Percentiles rank a stretch among this genome's conserved stretches.
phyloP scores from a whole-genome alignment of 2,113 vertebrate species.

The Bufo bufo region DNA sequence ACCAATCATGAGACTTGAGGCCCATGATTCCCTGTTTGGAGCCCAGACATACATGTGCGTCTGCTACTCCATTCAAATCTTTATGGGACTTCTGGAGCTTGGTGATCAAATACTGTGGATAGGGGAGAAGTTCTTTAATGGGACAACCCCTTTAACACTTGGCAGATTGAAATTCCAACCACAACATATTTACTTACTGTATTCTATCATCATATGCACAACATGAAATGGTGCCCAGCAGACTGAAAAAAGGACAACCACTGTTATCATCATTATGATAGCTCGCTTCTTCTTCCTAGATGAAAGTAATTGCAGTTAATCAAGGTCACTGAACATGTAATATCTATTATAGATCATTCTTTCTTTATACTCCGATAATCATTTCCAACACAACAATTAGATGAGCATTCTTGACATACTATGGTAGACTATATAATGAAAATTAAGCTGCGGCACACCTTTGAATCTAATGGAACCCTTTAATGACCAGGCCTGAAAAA shows the following conservation, averaged over 20 bases:
- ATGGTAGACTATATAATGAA: background rate
- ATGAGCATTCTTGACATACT: background rate
- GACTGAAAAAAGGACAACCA: slow-evolving; percentile 78
- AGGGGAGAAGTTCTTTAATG: no score
- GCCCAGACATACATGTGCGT: no score
- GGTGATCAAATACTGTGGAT: no score
- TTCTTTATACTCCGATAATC: background rate
- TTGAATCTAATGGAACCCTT: background rate
- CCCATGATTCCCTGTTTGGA: no score
- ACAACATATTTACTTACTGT: slow-evolving; percentile 70
- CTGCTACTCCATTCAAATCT: no score
- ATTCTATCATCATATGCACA: slow-evolving; percentile 82
- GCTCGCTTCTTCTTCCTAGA: slow-evolving; percentile 82
- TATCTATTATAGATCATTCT: background rate
- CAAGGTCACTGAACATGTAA: background rate
- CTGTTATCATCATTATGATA: slow-evolving; percentile 81
- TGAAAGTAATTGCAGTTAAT: slow-evolving; percentile 8
- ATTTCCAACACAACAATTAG: background rate
- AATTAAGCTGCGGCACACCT: background rate
- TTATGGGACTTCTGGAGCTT: no score
- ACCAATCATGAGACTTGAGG: no score
- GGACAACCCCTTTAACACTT: no score
- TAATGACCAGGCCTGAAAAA: no score
- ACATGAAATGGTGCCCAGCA: slow-evolving; percentile 84
- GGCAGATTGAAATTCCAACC: background rate